phyloP scores from a whole-genome alignment of 2,888 invertebrate species.

The Capitulum mitella region DNA sequence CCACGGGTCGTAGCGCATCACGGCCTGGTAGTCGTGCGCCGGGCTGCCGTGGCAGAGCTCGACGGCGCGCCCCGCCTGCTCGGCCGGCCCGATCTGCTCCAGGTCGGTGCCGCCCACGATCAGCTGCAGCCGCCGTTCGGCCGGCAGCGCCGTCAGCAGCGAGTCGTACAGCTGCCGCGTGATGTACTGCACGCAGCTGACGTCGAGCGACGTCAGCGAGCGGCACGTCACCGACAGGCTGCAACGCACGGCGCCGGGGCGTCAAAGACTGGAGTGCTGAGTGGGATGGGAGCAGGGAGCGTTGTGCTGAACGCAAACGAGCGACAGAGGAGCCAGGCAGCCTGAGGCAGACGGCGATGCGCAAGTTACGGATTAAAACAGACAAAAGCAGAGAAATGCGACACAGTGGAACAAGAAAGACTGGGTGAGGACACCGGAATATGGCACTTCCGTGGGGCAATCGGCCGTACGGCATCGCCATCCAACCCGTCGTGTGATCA shows the following conservation, averaged over 20 bases:
- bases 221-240: neutral
- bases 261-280: neutral
- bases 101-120: constrained; percentile 5
- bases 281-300: too few species aligned
- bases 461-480: too few species aligned
- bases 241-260: neutral
- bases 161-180: constrained; percentile 1
- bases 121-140: neutral
- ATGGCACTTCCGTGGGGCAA: too few species aligned
- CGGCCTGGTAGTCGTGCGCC: neutral
- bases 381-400: too few species aligned
- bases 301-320: too few species aligned
- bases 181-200: neutral
- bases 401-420: too few species aligned
- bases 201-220: neutral
- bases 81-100: neutral
- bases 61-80: neutral
- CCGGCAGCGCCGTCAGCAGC: neutral
- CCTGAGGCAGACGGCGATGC: too few species aligned
- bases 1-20: neutral
- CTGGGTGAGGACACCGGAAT: too few species aligned
- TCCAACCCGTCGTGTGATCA: too few species aligned
- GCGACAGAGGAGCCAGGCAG: too few species aligned
- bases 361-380: too few species aligned
- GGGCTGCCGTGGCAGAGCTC: neutral